A percentile compares a stretch with the other conserved stretches of the same genome.
Evolutionary conservation across 2,113 vertebrate genomes (phyloP).

Genomic region (Brachypteracias leptosomus): DNA sequence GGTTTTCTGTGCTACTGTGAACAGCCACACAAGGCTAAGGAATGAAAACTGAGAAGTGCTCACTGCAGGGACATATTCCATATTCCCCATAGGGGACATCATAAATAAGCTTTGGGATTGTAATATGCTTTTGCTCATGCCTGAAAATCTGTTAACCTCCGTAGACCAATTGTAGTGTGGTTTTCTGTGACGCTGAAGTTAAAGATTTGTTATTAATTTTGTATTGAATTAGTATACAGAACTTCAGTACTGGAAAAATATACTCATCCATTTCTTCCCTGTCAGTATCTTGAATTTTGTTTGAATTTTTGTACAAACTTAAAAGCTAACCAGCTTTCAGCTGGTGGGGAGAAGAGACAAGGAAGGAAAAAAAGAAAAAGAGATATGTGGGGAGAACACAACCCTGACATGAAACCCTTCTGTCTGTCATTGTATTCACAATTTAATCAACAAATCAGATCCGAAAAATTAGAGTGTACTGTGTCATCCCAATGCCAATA

Average conservation of each 20-base stretch:
- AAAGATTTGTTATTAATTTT: background rate
- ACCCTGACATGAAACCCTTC: background rate
- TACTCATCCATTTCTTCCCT: background rate
- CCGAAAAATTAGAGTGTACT: background rate
- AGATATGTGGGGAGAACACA: background rate
- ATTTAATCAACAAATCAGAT: background rate
- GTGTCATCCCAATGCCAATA: background rate
- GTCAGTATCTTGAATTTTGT: background rate
- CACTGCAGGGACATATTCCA: background rate
- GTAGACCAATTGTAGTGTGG: background rate
- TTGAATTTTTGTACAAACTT: background rate
- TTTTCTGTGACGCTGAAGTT: background rate
- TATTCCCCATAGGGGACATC: fast-evolving
- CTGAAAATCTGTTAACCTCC: background rate
- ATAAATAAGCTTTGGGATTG: background rate
- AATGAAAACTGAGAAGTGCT: background rate
- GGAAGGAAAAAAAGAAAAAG: background rate
- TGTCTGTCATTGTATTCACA: background rate
- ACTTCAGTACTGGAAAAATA: background rate
- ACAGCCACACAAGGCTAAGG: background rate
- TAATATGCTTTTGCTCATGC: background rate
- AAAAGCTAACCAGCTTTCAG: background rate
- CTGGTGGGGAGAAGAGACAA: background rate
- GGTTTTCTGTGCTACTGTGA: background rate
- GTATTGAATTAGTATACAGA: background rate